Evolutionary conservation across 2,888 invertebrate genomes (phyloP).

Genomic region (Xanthia togata): DNA sequence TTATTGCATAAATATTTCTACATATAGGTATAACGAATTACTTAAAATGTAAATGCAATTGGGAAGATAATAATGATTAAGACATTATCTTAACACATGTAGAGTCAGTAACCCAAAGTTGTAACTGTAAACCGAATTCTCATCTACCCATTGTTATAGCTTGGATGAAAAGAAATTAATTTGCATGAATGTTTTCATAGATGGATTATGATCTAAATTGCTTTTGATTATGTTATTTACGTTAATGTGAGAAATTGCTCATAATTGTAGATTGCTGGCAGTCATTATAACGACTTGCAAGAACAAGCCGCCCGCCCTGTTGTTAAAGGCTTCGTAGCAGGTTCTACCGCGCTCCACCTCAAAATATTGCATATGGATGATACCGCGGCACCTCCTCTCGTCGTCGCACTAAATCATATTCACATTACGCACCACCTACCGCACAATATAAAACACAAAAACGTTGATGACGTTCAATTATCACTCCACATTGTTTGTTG

Average conservation of each 20-base stretch:
- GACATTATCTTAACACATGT: conserved; percentile 31
- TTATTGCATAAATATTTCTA: background rate
- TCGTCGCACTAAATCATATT: conserved; percentile 65
- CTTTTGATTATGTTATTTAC: conserved; percentile 52
- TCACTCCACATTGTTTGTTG: conserved; percentile 75
- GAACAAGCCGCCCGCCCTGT: conserved; percentile 26
- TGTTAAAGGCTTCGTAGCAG: background rate
- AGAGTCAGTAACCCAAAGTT: conserved; percentile 63
- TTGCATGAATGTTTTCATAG: conserved; percentile 55
- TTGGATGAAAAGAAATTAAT: conserved; percentile 65
- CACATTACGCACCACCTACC: conserved; percentile 70
- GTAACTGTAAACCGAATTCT: conserved; percentile 59
- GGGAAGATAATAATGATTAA: conserved; percentile 25
- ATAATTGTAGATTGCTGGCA: conserved; percentile 37
- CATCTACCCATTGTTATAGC: conserved; percentile 60
- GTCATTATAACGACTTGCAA: conserved; percentile 35
- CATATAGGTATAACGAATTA: background rate
- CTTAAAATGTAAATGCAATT: background rate
- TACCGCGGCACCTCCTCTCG: conserved; percentile 10
- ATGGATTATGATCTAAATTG: conserved; percentile 51
- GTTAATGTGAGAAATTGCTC: conserved; percentile 40
- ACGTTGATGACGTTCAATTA: conserved; percentile 77
- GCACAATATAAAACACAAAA: conserved; percentile 71
- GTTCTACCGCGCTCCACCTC: conserved; percentile 8
- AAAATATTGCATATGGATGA: conserved; percentile 25